Evolutionary conservation across 2,888 invertebrate genomes (phyloP).

Genomic region (Eustalomyia histrio): DNA sequence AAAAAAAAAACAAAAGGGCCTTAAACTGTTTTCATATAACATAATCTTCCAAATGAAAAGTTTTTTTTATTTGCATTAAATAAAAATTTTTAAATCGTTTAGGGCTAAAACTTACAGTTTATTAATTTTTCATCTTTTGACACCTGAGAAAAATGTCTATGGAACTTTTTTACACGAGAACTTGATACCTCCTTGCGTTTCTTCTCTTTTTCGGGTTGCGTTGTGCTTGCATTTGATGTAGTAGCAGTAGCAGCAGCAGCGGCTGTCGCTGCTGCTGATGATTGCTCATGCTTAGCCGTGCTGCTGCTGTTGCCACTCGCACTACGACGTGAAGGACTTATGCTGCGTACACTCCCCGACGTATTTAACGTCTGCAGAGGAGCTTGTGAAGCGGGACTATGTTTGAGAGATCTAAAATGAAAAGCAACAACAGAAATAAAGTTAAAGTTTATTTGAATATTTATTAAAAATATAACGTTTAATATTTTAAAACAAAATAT

Average conservation of each 20-base stretch:
- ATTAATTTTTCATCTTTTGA: slow-evolving; percentile 91
- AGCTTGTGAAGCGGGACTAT: slow-evolving; percentile 69
- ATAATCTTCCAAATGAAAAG: too few relatives aligned
- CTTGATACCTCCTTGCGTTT: slow-evolving; percentile 78
- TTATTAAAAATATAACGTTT: too few relatives aligned
- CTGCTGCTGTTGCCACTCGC: slow-evolving; percentile 68
- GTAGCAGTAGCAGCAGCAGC: slow-evolving; percentile 64
- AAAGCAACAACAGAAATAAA: slow-evolving; percentile 12
- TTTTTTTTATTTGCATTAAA: too few relatives aligned
- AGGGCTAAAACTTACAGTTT: slow-evolving; percentile 85
- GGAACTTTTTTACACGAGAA: slow-evolving; percentile 92
- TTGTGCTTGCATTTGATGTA: slow-evolving; percentile 56
- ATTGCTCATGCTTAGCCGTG: slow-evolving; percentile 73
- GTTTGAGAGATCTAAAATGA: slow-evolving; percentile 71
- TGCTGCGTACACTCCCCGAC: slow-evolving; percentile 72
- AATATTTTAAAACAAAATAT: background rate
- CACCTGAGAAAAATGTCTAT: slow-evolving; percentile 91
- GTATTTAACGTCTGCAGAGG: slow-evolving; percentile 70
- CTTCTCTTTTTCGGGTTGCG: slow-evolving; percentile 76
- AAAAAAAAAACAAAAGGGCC: too few relatives aligned
- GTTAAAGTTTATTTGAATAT: too few relatives aligned
- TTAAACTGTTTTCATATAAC: too few relatives aligned
- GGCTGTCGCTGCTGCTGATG: slow-evolving; percentile 64
- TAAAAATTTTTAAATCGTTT: too few relatives aligned
- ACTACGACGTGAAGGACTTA: slow-evolving; percentile 72